Evolutionary conservation across 2,888 invertebrate genomes (phyloP).

Genomic region (Caenorhabditis wallacei): DNA sequence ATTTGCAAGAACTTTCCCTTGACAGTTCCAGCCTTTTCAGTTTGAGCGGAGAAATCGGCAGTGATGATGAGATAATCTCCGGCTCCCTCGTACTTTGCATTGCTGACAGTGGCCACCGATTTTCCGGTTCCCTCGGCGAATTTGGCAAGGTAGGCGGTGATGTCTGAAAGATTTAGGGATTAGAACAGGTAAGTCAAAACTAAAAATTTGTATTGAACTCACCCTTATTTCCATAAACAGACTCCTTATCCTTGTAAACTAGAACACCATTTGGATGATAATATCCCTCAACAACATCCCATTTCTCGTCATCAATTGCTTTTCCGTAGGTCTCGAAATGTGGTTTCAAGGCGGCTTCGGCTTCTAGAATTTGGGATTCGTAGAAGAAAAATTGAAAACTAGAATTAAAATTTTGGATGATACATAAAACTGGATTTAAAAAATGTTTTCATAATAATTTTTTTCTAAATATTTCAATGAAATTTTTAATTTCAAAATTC

Average conservation of each 20-base stretch:
- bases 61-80: constrained; percentile 47
- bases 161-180: constrained; percentile 1
- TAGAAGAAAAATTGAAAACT: too few relatives aligned
- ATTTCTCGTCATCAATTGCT: constrained; percentile 40
- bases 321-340: constrained; percentile 21
- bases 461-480: too few relatives aligned
- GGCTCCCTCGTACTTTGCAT: constrained; percentile 37
- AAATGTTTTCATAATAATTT: too few relatives aligned
- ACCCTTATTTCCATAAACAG: constrained; percentile 46
- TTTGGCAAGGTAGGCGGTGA: background rate
- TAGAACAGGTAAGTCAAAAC: too few relatives aligned
- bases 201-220: too few relatives aligned
- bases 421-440: too few relatives aligned
- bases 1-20: constrained; percentile 64
- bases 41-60: constrained; percentile 38
- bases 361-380: too few relatives aligned
- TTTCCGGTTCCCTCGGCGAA: constrained; percentile 13
- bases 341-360: constrained; percentile 42
- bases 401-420: too few relatives aligned
- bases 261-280: constrained; percentile 52
- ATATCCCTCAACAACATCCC: constrained; percentile 34
- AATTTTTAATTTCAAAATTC: too few relatives aligned
- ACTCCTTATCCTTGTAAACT: constrained; percentile 45
- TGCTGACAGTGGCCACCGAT: constrained; percentile 15
- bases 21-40: constrained; percentile 52